Evolutionary conservation across 2,888 invertebrate genomes (phyloP).

Genomic region (Pharmacophagus antenor): DNA sequence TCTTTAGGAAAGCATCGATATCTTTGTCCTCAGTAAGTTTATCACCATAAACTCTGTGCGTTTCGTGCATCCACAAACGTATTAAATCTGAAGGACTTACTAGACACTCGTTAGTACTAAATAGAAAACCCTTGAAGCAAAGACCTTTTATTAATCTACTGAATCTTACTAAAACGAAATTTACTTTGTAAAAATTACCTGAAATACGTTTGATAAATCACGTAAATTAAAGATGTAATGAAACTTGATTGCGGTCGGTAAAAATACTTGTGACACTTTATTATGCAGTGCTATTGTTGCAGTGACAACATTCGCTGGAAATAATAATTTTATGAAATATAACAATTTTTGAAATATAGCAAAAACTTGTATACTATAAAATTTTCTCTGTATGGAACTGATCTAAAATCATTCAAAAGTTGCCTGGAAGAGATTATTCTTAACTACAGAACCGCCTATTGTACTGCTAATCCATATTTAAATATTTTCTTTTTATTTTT

Average conservation of each 20-base stretch:
- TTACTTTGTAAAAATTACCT: constrained; percentile 76
- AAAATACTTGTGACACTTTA: constrained; percentile 91
- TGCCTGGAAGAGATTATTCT: too few relatives aligned
- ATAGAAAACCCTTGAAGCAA: constrained; percentile 89
- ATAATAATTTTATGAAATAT: constrained; percentile 19
- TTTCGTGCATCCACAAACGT: constrained; percentile 96
- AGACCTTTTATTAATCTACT: not conserved
- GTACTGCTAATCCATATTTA: too few relatives aligned
- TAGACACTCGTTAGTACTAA: constrained; percentile 93
- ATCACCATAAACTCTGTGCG: constrained; percentile 95
- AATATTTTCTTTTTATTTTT: too few relatives aligned
- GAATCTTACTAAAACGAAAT: not conserved
- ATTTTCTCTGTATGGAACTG: too few relatives aligned
- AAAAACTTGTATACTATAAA: too few relatives aligned
- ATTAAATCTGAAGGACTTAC: constrained; percentile 90
- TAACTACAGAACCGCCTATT: too few relatives aligned
- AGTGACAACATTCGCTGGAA: constrained; percentile 84
- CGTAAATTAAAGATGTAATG: constrained; percentile 98
- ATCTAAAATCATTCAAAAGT: too few relatives aligned
- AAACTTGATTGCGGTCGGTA: constrained; percentile 97
- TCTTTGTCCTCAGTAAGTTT: constrained; percentile 96
- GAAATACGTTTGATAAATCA: constrained; percentile 96
- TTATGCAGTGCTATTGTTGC: constrained; percentile 93
- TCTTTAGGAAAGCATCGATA: constrained; percentile 92
- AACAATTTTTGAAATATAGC: too few relatives aligned